These are phyloP conservation scores for Actenoides lindsayi DNA, from an alignment of 2,113 vertebrate genomes.

Conservation along the genomic window DNA sequence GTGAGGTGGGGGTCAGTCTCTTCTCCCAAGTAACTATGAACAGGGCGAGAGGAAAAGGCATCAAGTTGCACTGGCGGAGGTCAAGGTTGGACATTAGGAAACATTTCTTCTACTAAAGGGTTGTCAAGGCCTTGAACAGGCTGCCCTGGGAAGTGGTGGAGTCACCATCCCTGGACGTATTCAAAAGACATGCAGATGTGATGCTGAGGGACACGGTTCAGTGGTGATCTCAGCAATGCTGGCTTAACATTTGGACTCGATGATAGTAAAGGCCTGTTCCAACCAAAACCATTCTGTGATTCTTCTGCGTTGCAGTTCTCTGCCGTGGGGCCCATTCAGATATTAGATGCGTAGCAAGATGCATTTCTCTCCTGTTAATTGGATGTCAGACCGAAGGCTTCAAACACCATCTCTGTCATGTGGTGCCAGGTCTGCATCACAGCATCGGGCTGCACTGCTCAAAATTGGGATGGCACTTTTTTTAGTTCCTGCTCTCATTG, in stretches of 20 bases:
- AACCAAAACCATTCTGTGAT: fast-evolving
- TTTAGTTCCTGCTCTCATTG: not conserved
- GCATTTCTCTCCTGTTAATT: not conserved
- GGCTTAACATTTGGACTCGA: not conserved
- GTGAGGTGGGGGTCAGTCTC: not conserved
- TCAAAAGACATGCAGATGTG: not conserved
- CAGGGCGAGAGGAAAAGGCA: not conserved
- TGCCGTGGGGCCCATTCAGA: fast-evolving
- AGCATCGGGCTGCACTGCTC: fast-evolving
- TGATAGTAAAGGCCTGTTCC: not conserved
- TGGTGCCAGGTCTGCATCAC: not conserved
- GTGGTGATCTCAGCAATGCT: not conserved
- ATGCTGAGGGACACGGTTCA: not conserved
- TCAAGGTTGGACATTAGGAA: not conserved
- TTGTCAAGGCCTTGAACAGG: not conserved
- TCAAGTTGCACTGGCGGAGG: not conserved
- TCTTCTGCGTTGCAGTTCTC: not conserved
- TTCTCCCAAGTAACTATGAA: not conserved
- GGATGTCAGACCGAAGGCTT: not conserved
- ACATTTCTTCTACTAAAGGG: not conserved
- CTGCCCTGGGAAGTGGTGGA: not conserved
- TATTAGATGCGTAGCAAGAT: not conserved
- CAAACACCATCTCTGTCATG: fast-evolving
- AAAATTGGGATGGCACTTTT: not conserved
- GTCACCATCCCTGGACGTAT: not conserved